Evolutionary conservation across 2,888 invertebrate genomes (phyloP).

Genomic region (Girardia tigrina): DNA sequence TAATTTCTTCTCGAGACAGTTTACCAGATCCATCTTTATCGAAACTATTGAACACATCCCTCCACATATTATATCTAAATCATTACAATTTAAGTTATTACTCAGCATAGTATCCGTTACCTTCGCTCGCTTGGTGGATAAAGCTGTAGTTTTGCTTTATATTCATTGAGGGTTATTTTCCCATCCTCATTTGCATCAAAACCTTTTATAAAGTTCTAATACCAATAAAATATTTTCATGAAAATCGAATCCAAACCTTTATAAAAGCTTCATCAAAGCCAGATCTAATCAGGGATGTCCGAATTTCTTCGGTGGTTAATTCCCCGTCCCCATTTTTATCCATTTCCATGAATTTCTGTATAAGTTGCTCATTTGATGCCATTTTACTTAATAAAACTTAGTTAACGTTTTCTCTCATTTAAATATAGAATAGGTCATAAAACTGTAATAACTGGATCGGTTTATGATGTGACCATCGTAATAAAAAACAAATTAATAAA

Average conservation of each 20-base stretch:
- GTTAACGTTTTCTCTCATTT: too few relatives aligned
- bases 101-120: too few relatives aligned
- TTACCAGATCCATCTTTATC: neutral
- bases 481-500: too few relatives aligned
- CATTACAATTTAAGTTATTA: too few relatives aligned
- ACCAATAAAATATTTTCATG: neutral
- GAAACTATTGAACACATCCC: neutral
- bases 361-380: neutral
- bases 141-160: neutral
- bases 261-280: neutral
- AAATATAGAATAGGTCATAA: too few relatives aligned
- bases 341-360: neutral
- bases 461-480: too few relatives aligned
- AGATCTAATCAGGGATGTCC: neutral
- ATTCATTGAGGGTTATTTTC: neutral
- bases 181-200: neutral
- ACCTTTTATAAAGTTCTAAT: neutral
- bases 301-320: neutral
- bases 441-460: too few relatives aligned
- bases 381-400: too few relatives aligned
- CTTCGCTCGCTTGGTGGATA: neutral
- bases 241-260: neutral
- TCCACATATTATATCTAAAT: neutral
- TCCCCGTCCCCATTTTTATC: neutral
- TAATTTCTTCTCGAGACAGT: neutral